phyloP scores from a whole-genome alignment of 2,113 vertebrate genomes.

The Columba janthina region DNA sequence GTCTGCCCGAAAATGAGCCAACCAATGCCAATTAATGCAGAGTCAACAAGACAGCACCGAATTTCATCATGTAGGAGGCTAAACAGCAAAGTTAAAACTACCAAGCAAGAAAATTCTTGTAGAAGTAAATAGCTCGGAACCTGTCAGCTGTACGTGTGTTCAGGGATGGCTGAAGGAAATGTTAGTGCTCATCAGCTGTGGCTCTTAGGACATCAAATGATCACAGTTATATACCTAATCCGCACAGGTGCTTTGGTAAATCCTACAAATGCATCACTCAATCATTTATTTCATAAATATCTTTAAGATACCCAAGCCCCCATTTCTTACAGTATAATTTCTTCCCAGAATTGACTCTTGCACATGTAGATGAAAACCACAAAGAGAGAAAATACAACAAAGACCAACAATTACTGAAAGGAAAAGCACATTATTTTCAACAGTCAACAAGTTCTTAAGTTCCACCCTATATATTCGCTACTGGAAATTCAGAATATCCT shows the following conservation, averaged over 20 bases:
- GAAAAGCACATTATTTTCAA: not conserved
- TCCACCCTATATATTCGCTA: not conserved
- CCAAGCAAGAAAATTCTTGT: not conserved
- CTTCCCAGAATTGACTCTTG: not conserved
- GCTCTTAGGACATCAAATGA: not conserved
- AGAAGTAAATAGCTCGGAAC: not conserved
- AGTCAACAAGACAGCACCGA: not conserved
- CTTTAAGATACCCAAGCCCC: not conserved
- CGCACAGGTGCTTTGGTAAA: not conserved
- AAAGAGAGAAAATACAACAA: not conserved
- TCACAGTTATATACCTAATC: not conserved
- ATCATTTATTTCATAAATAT: not conserved
- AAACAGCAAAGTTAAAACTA: not conserved
- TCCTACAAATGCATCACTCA: not conserved
- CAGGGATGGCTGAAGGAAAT: not conserved
- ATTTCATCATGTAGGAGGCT: not conserved
- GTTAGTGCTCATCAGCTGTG: not conserved
- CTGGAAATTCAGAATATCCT: not conserved
- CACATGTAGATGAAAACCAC: not conserved
- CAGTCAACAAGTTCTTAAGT: not conserved
- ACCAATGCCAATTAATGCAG: fast-evolving
- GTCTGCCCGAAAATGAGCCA: fast-evolving
- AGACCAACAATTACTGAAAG: not conserved
- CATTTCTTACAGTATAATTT: not conserved
- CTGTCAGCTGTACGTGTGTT: not conserved